Base-by-base conservation (phyloP, 2,888 invertebrate genomes). In the Acutogordius australiensis region DNA sequence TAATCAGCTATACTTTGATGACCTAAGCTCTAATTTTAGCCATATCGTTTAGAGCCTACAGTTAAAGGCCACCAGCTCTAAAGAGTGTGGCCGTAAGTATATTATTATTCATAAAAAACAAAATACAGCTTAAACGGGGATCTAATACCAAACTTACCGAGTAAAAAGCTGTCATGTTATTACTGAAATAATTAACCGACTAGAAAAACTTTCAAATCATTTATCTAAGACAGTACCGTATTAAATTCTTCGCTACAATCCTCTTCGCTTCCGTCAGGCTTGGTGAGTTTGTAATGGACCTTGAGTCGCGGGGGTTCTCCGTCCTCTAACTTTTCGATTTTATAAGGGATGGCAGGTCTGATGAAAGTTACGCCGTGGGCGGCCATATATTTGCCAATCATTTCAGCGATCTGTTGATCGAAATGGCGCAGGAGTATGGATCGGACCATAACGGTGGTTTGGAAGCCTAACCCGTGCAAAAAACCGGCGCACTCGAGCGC, bases 401-500 rank as follows among this genome's bases (percentile, higher is more conserved):
- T 67, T 23, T 75, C 71, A 1, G 77, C 75, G 67, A 77, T 76
- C 65, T 77, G 73, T 66, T 75, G 76, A 65, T 77, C 77, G 66
- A 77, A 78, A 1, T 77, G 77, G 60, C 77, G 69, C n/a, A 78
- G 68, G 1, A 77, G 67, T 62, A 76, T 76, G 1, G 76, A 76
- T 1, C 77, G 68, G 1, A 75, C 75, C 73, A 76, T 72, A 1
- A 76, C 70, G 13, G 72, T 71, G 4, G 51, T 51, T 8, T 1
- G 67, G 66, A 58, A 71, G 68, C 51, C 74, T n/a, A 75, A 61
- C 21, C 70, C 73, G n/a, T 68, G 67, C 30, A 77, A 67, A 66
- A 77, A 77, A 8, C 77, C 77, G 23, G 76, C 77, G 65, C 76
- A 76, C 66, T 77, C 77, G 57, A 78, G 67, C 21, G 76, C 73